These are phyloP conservation scores for Oreonectes daqikongensis DNA, from an alignment of 2,797 vertebrate genomes.

Conservation along the genomic window DNA sequence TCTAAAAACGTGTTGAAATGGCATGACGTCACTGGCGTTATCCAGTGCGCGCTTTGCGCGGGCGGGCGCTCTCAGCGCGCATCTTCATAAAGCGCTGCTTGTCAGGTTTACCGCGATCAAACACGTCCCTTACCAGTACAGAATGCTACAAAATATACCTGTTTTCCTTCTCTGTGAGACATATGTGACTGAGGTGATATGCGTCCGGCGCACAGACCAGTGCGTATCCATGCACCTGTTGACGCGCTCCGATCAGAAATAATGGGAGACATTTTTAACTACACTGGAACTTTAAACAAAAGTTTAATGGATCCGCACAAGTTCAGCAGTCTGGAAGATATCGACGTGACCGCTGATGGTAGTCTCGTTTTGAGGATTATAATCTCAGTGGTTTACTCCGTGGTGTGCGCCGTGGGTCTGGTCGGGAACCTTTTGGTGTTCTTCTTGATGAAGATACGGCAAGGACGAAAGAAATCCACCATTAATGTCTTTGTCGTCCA, in stretches of 20 bases:
- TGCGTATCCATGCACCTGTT: constrained; percentile 35
- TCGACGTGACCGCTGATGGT: constrained; percentile 72
- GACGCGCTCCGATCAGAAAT: constrained; percentile 24
- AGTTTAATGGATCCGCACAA: constrained; percentile 46
- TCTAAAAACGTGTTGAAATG: neutral
- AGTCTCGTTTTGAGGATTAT: constrained; percentile 70
- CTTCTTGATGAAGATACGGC: constrained; percentile 77
- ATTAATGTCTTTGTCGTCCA: constrained; percentile 81
- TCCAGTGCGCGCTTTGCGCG: constrained; percentile 66
- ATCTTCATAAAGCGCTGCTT: constrained; percentile 68
- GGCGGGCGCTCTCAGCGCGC: constrained; percentile 48
- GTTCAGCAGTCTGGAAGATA: constrained; percentile 68
- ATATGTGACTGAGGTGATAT: constrained; percentile 33
- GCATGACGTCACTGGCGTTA: constrained; percentile 40
- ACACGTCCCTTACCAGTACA: neutral
- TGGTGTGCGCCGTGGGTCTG: constrained; percentile 75
- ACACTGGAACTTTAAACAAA: constrained; percentile 63
- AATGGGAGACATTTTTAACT: constrained; percentile 72
- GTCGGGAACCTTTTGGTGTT: constrained; percentile 81
- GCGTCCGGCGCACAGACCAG: constrained; percentile 31
- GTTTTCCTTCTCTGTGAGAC: neutral
- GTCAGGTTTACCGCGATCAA: constrained; percentile 14
- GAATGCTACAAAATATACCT: neutral
- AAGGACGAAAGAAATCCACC: constrained; percentile 75
- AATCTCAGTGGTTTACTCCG: constrained; percentile 76